phyloP scores from a whole-genome alignment of 2,797 vertebrate species.

The Erpetoichthys calabaricus region DNA sequence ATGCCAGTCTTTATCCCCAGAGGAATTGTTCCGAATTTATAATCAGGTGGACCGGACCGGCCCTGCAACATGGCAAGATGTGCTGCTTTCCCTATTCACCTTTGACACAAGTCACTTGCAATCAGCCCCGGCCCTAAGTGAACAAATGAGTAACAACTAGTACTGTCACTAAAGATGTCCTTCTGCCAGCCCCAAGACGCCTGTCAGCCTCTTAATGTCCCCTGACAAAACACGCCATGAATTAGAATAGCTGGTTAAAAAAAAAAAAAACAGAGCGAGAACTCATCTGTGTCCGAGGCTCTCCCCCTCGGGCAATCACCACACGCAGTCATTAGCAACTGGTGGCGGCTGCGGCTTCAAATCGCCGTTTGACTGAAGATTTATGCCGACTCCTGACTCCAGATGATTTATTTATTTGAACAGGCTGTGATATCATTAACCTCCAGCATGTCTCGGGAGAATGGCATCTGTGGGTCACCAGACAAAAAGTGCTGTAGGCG shows the following conservation, averaged over 20 bases:
- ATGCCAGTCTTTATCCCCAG: too few relatives aligned
- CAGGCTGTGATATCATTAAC: conserved; percentile 69
- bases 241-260: conserved; percentile 36
- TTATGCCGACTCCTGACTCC: conserved; percentile 56
- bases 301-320: conserved; percentile 44
- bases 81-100: neutral
- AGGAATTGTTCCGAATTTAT: too few relatives aligned
- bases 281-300: conserved; percentile 51
- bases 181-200: conserved; percentile 26
- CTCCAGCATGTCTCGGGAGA: conserved; percentile 50
- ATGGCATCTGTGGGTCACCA: conserved; percentile 48
- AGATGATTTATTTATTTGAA: conserved; percentile 74
- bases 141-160: conserved; percentile 43
- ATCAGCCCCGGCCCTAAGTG: conserved; percentile 32
- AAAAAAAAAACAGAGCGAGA: conserved; percentile 30
- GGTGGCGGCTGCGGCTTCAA: conserved; percentile 55
- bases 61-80: too few relatives aligned
- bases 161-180: conserved; percentile 44
- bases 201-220: conserved; percentile 47
- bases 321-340: conserved; percentile 64
- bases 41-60: too few relatives aligned
- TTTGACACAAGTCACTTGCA: conserved; percentile 26
- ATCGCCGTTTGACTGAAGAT: conserved; percentile 50
- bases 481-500: conserved; percentile 34
- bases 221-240: conserved; percentile 49